Conservation (phyloP, 2,888 invertebrate species). For the Zygothrica quintamaculata region DNA sequence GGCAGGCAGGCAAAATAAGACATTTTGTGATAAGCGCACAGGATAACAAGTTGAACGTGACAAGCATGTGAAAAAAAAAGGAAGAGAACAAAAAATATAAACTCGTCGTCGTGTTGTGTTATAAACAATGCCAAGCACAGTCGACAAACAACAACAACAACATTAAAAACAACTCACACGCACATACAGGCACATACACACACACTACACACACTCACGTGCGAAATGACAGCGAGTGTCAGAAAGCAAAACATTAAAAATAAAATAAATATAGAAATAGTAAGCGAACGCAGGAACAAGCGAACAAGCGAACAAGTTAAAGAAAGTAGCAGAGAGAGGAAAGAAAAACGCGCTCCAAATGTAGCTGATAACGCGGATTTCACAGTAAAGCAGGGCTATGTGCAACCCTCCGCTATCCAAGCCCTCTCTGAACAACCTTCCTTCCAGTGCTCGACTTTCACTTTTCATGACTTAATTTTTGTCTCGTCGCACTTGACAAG, state of each 20-base stretch:
- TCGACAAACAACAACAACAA: conserved; percentile 45
- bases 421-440: conserved; percentile 29
- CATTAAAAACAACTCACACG: neutral
- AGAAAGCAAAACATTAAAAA: conserved; percentile 58
- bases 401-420: neutral
- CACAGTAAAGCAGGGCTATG: conserved; percentile 28
- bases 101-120: conserved; percentile 49
- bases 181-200: neutral
- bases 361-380: conserved; percentile 55
- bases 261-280: conserved; percentile 38
- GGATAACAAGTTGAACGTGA: conserved; percentile 72
- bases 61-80: conserved; percentile 51
- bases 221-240: conserved; percentile 59
- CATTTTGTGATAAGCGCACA: conserved; percentile 69
- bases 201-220: conserved; percentile 21
- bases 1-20: conserved; percentile 61
- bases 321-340: conserved; percentile 1
- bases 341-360: conserved; percentile 31
- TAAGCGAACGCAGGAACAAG: neutral
- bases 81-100: conserved; percentile 35
- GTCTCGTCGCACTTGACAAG: conserved; percentile 46
- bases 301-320: neutral
- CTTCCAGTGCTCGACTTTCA: conserved; percentile 46
- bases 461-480: conserved; percentile 65
- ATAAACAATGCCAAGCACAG: conserved; percentile 62